These are phyloP conservation scores for Eilema caniola DNA, from an alignment of 2,888 invertebrate genomes.

Conservation along the genomic window DNA sequence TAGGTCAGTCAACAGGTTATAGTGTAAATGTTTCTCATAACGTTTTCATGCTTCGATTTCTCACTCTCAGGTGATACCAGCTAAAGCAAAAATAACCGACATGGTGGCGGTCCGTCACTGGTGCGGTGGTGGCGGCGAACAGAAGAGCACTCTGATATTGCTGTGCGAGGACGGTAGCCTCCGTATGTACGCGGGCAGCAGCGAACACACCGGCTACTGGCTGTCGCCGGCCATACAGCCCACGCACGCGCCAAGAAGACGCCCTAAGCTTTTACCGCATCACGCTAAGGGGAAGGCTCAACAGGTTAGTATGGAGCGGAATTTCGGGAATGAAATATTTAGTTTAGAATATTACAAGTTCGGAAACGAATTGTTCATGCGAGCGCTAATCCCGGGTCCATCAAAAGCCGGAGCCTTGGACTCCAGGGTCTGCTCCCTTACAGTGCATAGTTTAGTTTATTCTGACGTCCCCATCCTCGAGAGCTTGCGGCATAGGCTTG, in stretches of 20 bases:
- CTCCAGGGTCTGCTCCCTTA: too few species aligned
- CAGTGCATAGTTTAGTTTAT: too few species aligned
- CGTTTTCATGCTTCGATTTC: background rate
- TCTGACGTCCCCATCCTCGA: too few species aligned
- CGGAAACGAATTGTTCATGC: too few species aligned
- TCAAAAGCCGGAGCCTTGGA: too few species aligned
- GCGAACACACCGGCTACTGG: slow-evolving; percentile 91
- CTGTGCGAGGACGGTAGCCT: slow-evolving; percentile 98
- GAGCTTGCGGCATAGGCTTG: background rate
- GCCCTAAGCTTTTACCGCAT: slow-evolving; percentile 65
- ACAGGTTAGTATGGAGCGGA: slow-evolving; percentile 58
- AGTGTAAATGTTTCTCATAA: background rate
- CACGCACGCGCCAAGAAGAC: slow-evolving; percentile 75
- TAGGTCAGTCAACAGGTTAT: too few species aligned
- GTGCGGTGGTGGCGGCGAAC: slow-evolving; percentile 92
- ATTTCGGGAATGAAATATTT: background rate
- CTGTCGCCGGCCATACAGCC: slow-evolving; percentile 88
- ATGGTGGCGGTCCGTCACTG: slow-evolving; percentile 98
- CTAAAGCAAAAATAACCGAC: slow-evolving; percentile 98
- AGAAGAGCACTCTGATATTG: slow-evolving; percentile 95
- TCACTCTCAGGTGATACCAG: slow-evolving; percentile 88
- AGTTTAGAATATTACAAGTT: too few species aligned
- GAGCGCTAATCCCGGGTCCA: too few species aligned
- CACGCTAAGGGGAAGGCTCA: slow-evolving; percentile 74
- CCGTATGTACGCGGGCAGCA: slow-evolving; percentile 96